Evolutionary conservation across 2,113 vertebrate species (phyloP), one percentile per base, ranked within the genome.

Genomic region (Camelus dromedarius): DNA sequence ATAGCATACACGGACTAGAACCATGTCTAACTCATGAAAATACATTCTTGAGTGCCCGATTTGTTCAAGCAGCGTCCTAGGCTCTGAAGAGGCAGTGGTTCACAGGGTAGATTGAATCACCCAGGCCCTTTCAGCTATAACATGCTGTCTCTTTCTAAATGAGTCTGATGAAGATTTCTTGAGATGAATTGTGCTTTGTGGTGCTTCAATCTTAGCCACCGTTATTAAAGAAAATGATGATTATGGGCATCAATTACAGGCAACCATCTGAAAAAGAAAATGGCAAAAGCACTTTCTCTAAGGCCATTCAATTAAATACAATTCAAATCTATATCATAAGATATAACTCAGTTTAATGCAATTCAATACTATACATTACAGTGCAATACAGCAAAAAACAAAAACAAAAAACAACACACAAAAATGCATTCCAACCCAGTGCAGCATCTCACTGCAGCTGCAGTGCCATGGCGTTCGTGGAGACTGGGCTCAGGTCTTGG

Each of bases 241-340:
- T 77, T 42, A 35, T 24, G 5, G 4, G 20, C 22, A 52, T 67
- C 6, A 8, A 66, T 72, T 72, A 48, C 2, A 26, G 67, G n/a
- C 42, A 94, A 64, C n/a, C 35, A 10, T 32, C 79, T 77, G 8
- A n/a, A 84, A 96, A 91, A 69, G 30, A 38, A 52, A 50, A 82
- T 64, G 83, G 69, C 30, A 75, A 90, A 75, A 46, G 18, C 13
- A 48, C 35, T 80, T 92, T 96, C 13, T 77, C 26, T 83, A 67
- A 84, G 58, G 24, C 7, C 66, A 72, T 70, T 0, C 8, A 76
- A 12, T 66, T 48, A 67, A 75, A 86, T n/a, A 16, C 12, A 32
- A 48, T 8, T 15, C 80, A 69, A 62, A 69, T 91, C 28, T 8
- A 60, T 32, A 70, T 6, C 22, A 62, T 28, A 62, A 0, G 13